Conservation (phyloP, 2,113 vertebrate genomes). For the Sarotherodon lohbergeri region DNA sequence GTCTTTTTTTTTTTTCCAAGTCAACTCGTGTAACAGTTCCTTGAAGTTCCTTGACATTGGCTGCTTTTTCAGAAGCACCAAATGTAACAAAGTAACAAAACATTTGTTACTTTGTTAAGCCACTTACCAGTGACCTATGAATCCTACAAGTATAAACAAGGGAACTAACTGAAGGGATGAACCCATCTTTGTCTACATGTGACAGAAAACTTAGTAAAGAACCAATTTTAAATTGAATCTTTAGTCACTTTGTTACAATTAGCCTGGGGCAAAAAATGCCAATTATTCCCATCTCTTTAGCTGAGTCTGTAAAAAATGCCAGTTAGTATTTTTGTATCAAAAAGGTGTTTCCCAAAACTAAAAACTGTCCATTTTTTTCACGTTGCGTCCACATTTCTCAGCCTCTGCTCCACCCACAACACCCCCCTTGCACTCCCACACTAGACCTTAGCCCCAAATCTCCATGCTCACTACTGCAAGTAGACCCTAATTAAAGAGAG, state of each 20-base stretch:
- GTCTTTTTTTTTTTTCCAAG: background rate
- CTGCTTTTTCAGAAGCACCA: background rate
- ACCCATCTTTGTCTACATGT: background rate
- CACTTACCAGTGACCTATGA: background rate
- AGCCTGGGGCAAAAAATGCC: background rate
- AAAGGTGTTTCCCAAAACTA: background rate
- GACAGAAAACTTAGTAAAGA: background rate
- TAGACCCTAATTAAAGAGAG: slow-evolving; percentile 70
- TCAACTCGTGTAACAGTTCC: background rate
- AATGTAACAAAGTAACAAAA: background rate
- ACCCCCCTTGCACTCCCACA: slow-evolving; percentile 17
- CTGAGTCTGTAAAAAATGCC: background rate
- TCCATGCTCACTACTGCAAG: slow-evolving; percentile 37
- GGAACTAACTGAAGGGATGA: background rate
- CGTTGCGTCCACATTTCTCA: background rate
- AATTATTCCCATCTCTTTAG: background rate
- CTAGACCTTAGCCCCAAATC: slow-evolving; percentile 29
- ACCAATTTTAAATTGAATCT: background rate
- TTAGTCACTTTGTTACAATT: background rate
- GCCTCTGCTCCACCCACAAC: background rate
- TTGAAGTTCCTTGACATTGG: background rate
- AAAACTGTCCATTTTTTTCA: background rate
- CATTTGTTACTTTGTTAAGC: background rate
- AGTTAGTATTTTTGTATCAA: background rate
- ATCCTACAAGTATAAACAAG: background rate